Conservation (phyloP, 2,113 vertebrate species). For the Calyptomena viridis region DNA sequence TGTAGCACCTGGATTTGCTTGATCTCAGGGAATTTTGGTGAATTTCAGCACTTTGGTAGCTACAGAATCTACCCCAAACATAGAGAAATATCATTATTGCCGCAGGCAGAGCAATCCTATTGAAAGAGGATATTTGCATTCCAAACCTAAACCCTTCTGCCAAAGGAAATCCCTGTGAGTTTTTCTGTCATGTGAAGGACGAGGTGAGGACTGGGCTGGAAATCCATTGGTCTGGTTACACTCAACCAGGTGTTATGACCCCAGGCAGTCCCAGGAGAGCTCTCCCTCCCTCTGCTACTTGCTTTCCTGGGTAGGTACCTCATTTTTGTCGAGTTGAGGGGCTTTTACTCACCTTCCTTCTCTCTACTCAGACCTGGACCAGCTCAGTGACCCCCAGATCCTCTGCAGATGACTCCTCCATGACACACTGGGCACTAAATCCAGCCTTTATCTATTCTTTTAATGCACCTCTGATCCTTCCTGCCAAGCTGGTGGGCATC, state of each 20-base stretch:
- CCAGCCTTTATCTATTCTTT: background rate
- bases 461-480: background rate
- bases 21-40: background rate
- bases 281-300: background rate
- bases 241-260: too few relatives aligned
- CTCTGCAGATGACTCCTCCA: background rate
- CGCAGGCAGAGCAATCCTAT: background rate
- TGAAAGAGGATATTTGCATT: background rate
- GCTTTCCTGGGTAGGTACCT: background rate
- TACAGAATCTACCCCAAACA: background rate
- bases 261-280: background rate
- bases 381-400: background rate
- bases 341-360: background rate
- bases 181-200: background rate
- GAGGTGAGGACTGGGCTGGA: background rate
- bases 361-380: background rate
- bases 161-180: background rate
- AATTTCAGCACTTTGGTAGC: background rate
- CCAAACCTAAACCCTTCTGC: background rate
- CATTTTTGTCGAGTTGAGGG: fast-evolving
- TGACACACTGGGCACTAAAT: fast-evolving
- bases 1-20: background rate
- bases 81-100: background rate
- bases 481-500: background rate
- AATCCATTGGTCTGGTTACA: fast-evolving